phyloP scores from a whole-genome alignment of 2,113 vertebrate species.

The Seriola aureovittata region DNA sequence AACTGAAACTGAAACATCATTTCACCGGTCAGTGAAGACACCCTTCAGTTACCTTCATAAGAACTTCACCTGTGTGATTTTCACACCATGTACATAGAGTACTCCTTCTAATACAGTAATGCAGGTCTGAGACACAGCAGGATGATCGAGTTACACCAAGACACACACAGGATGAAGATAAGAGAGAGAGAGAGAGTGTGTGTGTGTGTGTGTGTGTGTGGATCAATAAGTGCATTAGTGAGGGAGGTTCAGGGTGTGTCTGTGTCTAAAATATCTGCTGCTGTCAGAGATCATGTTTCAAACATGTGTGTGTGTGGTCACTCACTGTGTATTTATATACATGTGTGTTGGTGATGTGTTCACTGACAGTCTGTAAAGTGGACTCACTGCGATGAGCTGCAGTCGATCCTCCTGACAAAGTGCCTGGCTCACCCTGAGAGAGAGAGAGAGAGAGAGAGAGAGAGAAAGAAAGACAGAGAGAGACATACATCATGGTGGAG shows the following conservation, averaged over 20 bases:
- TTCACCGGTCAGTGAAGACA: too few species aligned
- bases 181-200: too few species aligned
- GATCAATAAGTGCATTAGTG: slow-evolving; percentile 48
- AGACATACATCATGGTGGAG: neutral
- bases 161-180: neutral
- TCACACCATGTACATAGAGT: neutral
- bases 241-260: neutral
- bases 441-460: slow-evolving; percentile 8
- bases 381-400: slow-evolving; percentile 66
- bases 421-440: slow-evolving; percentile 39
- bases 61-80: too few species aligned
- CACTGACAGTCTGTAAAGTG: slow-evolving; percentile 23
- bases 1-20: too few species aligned
- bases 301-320: neutral
- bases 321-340: neutral
- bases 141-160: neutral
- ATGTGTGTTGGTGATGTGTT: slow-evolving; percentile 8
- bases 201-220: slow-evolving; percentile 9
- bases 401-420: slow-evolving; percentile 60
- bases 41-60: too few species aligned
- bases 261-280: neutral
- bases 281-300: neutral
- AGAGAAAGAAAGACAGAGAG: neutral
- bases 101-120: neutral
- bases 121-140: neutral